These are phyloP conservation scores for Callinectes sapidus DNA, from an alignment of 2,888 invertebrate genomes.

Conservation along the genomic window DNA sequence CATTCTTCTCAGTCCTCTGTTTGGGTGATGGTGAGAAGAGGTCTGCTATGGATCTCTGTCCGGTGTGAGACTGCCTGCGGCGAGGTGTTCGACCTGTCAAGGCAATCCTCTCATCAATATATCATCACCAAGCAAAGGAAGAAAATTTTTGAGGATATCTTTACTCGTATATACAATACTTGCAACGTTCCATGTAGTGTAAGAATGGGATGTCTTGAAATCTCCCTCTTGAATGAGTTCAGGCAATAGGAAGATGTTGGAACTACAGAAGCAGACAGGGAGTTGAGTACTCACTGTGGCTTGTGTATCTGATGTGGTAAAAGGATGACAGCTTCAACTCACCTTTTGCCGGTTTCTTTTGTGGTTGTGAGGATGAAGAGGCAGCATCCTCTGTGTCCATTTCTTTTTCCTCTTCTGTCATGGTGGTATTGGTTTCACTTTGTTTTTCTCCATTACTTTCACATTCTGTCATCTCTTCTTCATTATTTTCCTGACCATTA, in stretches of 20 bases:
- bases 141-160: neutral
- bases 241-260: too few species aligned
- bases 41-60: constrained; percentile 47
- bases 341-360: neutral
- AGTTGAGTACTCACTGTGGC: too few species aligned
- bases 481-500: neutral
- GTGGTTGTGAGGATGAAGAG: neutral
- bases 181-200: neutral
- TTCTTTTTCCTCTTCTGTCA: neutral
- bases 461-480: constrained; percentile 14
- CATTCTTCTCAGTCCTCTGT: constrained; percentile 24
- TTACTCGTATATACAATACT: neutral
- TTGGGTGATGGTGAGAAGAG: constrained; percentile 23
- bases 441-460: neutral
- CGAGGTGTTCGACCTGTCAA: constrained; percentile 23
- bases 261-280: too few species aligned
- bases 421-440: neutral
- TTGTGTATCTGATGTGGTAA: too few species aligned
- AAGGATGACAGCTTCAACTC: neutral
- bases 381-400: constrained; percentile 31
- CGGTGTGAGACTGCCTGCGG: neutral
- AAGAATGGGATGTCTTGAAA: neutral
- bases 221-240: too few species aligned
- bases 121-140: neutral
- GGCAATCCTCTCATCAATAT: neutral